These are phyloP conservation scores for Harmothoe impar DNA, from an alignment of 2,888 invertebrate genomes.

Conservation along the genomic window DNA sequence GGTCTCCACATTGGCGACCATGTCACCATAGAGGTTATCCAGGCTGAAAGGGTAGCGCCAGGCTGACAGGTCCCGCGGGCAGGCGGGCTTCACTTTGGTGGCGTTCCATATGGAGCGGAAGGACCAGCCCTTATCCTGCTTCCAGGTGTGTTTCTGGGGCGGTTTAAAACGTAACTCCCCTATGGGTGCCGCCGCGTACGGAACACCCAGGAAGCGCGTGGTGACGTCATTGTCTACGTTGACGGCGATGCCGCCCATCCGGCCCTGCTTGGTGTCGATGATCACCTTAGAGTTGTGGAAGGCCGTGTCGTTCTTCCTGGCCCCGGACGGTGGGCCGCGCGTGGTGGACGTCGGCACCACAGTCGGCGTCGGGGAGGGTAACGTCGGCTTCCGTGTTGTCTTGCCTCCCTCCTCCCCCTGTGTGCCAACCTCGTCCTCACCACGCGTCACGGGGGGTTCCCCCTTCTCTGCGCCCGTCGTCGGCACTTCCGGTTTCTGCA, in stretches of 20 bases:
- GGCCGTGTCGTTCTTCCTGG: not conserved
- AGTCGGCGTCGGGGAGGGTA: not conserved
- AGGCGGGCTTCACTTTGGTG: slow-evolving; percentile 62
- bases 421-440: not conserved
- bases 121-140: slow-evolving; percentile 63
- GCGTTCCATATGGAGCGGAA: slow-evolving; percentile 61
- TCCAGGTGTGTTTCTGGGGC: slow-evolving; percentile 63
- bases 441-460: not conserved
- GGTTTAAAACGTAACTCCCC: slow-evolving; percentile 64
- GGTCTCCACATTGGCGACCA: slow-evolving; percentile 15
- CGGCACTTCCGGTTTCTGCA: not conserved
- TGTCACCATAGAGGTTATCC: slow-evolving; percentile 52
- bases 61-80: slow-evolving; percentile 40
- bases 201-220: slow-evolving; percentile 66
- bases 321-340: not conserved
- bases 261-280: slow-evolving; percentile 59
- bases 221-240: slow-evolving; percentile 17
- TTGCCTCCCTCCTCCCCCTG: not conserved
- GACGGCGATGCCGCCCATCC: slow-evolving; percentile 50
- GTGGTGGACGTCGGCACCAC: not conserved
- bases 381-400: not conserved
- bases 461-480: not conserved
- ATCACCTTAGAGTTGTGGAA: slow-evolving; percentile 35
- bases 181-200: slow-evolving; percentile 65
- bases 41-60: slow-evolving; percentile 42